phyloP scores from a whole-genome alignment of 2,888 invertebrate genomes.

The Norana najaformis region DNA sequence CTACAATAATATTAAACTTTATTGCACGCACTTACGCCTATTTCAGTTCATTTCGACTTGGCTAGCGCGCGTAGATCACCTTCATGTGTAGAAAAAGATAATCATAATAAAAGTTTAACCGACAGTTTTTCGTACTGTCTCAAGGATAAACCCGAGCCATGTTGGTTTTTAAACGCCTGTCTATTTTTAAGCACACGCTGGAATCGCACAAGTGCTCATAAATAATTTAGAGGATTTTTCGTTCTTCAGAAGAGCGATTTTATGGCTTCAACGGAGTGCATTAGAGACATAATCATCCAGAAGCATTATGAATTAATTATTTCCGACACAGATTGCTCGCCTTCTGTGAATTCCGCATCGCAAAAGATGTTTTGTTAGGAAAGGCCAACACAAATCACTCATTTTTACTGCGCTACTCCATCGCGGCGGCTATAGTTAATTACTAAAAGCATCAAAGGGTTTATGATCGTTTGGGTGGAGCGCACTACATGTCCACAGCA shows the following conservation, averaged over 20 bases:
- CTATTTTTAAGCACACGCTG: not conserved
- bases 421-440: not conserved
- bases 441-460: not conserved
- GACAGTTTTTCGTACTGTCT: not conserved
- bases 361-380: not conserved
- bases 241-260: not conserved
- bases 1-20: no score
- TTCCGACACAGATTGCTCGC: not conserved
- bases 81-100: not conserved
- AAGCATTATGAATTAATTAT: no score
- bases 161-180: not conserved
- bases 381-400: not conserved
- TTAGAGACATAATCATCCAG: no score
- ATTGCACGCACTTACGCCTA: no score
- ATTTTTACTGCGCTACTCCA: not conserved
- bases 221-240: not conserved
- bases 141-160: not conserved
- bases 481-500: no score
- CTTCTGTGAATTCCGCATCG: not conserved
- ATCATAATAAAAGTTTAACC: not conserved
- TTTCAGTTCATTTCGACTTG: not conserved
- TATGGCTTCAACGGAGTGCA: not conserved
- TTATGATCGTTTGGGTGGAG: not conserved
- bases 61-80: not conserved
- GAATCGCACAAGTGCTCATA: not conserved